Evolutionary conservation across 1,140 invertebrate genomes (phyloP), one percentile per base, ranked within the genome.

Genomic region (Drosophila kikkawai): DNA sequence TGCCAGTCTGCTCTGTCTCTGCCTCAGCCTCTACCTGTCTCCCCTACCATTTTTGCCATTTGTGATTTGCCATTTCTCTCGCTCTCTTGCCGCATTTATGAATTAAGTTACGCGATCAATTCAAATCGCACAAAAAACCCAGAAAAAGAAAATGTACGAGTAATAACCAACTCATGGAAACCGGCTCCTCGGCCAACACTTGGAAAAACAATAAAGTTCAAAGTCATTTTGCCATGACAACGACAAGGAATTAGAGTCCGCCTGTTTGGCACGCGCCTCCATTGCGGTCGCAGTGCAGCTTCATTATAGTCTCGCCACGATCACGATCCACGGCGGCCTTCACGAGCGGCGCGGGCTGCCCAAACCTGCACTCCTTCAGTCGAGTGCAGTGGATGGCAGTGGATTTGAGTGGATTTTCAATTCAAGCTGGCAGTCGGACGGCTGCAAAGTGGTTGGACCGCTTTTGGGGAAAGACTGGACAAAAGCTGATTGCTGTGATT

Each of bases 61-160:
- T 74, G 69, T 64, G 53, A 41, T 55, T 80, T 51, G 29, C 64
- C 32, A 64, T 61, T 57, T 41, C 50, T 41, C 47, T 69, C 36
- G 60, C 63, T 53, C 55, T 70, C 71, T 70, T 32, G 47, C 58
- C 44, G 64, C 70, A 87, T 73, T 87, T 87, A 73, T 85, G 85
- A 90, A 85, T 90, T 79, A 85, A 90, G 82, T 91, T 85, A 85
- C 79, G 85, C 85, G 85, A 90, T 85, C 85, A 85, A 75, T 77
- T 64, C 71, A 76, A 87, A 78, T 82, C 61, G 71, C 51, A 71
- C 29, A 50, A 66, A 50, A 56, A 66, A 56, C 42, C 45, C 22
- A 36, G 37, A 67, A 70, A 55, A 66, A 36, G 55, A 61, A 75
- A 53, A 59, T 71, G 50, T 41, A 45, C 37, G 36, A 63, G 53